Evolutionary conservation across 2,797 vertebrate species (phyloP), one percentile per base, ranked within the genome.

Genomic region (Sphaeramia orbicularis): DNA sequence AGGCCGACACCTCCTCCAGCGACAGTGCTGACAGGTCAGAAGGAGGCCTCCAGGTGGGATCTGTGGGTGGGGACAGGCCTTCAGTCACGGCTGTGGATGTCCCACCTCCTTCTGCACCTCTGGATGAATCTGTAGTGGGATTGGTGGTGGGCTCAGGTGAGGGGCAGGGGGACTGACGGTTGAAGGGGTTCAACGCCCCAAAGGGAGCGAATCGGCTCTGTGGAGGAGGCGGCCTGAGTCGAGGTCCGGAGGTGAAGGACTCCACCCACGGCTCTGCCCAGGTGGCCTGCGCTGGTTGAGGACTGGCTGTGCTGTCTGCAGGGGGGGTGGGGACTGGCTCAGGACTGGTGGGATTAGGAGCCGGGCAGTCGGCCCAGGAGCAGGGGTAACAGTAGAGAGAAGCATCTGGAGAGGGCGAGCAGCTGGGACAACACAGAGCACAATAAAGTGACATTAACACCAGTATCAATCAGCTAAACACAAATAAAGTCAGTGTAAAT

Each of bases 371-470:
- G 0, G 94, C 94, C 97, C 97, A 99, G 2, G 96, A 95, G 80
- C 97, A 99, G 0, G 97, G 97, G 78, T 99, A 99, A 85, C 97
- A 99, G 89, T 99, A 99, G 12, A 98, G 90, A 8, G 97, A 96
- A 2, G 96, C 90, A 32, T 98, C 97, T 0, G 97, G 96, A 0
- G 97, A 97, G 0, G 96, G 96, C 0, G 96, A 98, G 47, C 93
- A 95, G 65, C 95, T 97, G 64, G 8, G 18, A 76, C 2, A 51
- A n/a, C 24, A 27, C 24, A 27, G 21, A 24, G 24, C 4, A 27
- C 24, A 27, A 27, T 27, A 6, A 27, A 27, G 24, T 27, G 24
- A 27, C 6, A 27, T 27, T 27, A 27, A 27, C 24, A 27, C 24
- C 24, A 27, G 24, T 27, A 27, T 27, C 24, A 27, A 27, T 27